phyloP scores from a whole-genome alignment of 2,113 vertebrate species.

The Paradoxurus hermaphroditus region DNA sequence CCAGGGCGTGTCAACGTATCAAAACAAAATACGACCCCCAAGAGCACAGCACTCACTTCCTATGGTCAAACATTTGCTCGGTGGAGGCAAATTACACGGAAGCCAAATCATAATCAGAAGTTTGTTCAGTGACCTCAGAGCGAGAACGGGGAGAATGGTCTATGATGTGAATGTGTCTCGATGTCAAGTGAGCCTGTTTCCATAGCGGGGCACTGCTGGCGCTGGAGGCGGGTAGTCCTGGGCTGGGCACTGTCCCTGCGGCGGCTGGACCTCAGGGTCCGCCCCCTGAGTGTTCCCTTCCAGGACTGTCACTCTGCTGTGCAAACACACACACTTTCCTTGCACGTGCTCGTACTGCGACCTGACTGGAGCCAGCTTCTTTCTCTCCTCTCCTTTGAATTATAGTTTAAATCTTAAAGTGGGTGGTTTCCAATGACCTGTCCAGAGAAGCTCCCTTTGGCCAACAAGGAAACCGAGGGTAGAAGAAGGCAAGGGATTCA shows the following conservation, averaged over 20 bases:
- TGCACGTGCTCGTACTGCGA: rapidly evolving
- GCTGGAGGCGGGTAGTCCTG: neutral
- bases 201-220: neutral
- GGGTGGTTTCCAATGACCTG: neutral
- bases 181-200: neutral
- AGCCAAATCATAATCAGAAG: neutral
- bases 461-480: neutral
- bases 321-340: neutral
- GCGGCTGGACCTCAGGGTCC: rapidly evolving
- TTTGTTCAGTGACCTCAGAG: neutral
- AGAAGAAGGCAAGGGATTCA: neutral
- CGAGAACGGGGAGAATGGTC: neutral
- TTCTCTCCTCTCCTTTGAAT: neutral
- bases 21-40: neutral
- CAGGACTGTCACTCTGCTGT: rapidly evolving
- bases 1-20: neutral
- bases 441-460: neutral
- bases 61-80: neutral
- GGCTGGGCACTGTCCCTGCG: neutral
- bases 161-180: neutral
- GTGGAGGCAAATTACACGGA: neutral
- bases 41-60: neutral
- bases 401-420: neutral
- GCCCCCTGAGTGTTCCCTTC: neutral
- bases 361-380: neutral